Conservation (phyloP, 2,113 vertebrate species). For the Opisthocomus hoazin region DNA sequence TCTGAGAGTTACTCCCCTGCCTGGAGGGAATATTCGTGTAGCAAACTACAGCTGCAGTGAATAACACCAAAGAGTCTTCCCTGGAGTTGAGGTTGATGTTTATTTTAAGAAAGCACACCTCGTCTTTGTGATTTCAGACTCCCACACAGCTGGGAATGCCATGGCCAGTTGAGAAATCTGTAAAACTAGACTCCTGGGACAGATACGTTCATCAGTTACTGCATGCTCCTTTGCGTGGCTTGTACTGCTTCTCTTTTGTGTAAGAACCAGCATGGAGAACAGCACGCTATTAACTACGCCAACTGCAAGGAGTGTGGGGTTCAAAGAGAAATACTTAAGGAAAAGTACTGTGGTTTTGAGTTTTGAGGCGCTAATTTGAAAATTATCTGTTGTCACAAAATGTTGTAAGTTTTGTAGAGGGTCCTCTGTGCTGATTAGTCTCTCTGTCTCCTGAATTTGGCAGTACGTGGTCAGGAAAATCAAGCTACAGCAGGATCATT, state of each 20-base stretch:
- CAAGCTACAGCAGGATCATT: background rate
- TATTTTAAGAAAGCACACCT: conserved; percentile 5
- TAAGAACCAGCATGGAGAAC: background rate
- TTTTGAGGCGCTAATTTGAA: background rate
- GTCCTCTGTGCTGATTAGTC: background rate
- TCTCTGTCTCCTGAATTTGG: background rate
- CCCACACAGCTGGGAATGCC: background rate
- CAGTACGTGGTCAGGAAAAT: background rate
- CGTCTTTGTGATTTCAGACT: background rate
- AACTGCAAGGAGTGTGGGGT: background rate
- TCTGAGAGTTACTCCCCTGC: background rate
- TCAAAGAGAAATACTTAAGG: background rate
- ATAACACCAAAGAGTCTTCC: background rate
- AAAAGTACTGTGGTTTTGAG: background rate
- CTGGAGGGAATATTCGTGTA: background rate
- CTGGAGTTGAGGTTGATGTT: background rate
- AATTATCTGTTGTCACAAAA: background rate
- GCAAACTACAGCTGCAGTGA: background rate
- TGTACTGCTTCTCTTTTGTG: background rate
- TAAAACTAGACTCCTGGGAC: background rate
- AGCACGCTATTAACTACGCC: rapidly evolving
- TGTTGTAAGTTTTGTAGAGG: background rate
- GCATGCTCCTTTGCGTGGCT: background rate
- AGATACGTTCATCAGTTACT: background rate
- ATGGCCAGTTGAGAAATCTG: background rate